Base-by-base conservation (phyloP, 2,888 invertebrate genomes). In the Watsonalla cultraria region DNA sequence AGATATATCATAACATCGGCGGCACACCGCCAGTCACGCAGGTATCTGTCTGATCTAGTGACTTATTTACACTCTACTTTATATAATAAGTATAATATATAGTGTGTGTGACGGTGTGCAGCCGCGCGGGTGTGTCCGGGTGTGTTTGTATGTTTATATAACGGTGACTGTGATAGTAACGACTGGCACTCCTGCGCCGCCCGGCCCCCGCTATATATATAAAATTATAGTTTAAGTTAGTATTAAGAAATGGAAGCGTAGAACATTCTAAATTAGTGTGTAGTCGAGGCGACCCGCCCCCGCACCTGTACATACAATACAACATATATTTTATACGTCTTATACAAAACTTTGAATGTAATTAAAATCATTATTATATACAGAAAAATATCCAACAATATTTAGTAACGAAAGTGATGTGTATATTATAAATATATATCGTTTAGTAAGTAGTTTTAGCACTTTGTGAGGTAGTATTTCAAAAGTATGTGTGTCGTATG, bases 191-290 rank as follows among this genome's bases (percentile, higher is more conserved):
- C 9, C 39, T 8, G 8, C 9, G 42, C 42, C 42, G 42, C 42
- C 24, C 24, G 24, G 24, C 24, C 24, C 24, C 24, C 24, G 24
- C 24, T 4, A 2, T 24, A 24, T 24, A 24, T 24, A 24, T 24
- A 24, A 24, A 2, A 24, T 4, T 11, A 5, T 42, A 42, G 42
- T 5, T 8, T 54, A 59, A 52, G 51, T 54, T 59, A 60, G 54
- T 47, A 51, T 55, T 77, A 77, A 74, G 68, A 45, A 64, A 60
- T 68, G 63, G 72, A 84, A 85, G 85, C 84, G 87, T 87, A 84
- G 79, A 78, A 84, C 57, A 87, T 87, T 87, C 87, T 87, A 87
- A 88, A 88, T 83, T 86, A 86, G 55, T 57, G 58, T 55, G 62
- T 82, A 86, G 82, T 77, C 73, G 78, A 80, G 81, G 68, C 79